phyloP scores from a whole-genome alignment of 1,140 invertebrate genomes.

The Planococcus citri region DNA sequence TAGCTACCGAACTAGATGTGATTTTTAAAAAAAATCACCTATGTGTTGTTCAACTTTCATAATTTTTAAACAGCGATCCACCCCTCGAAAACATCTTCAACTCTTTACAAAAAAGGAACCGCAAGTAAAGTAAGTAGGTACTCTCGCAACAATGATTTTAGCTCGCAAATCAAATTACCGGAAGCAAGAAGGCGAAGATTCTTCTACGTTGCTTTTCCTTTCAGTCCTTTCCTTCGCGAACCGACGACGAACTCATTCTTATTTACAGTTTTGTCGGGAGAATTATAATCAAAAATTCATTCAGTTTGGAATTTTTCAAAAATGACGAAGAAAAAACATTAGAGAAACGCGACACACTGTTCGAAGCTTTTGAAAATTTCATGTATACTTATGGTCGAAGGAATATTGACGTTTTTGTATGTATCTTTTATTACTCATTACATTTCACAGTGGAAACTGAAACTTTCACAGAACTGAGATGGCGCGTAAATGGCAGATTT shows the following conservation, averaged over 20 bases:
- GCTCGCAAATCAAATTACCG: background rate
- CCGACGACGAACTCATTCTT: background rate
- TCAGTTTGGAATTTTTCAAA: background rate
- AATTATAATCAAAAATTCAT: conserved; percentile 8
- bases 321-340: background rate
- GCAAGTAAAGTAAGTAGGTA: background rate
- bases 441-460: no score
- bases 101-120: background rate
- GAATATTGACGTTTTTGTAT: background rate
- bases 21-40: no score
- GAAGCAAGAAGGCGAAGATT: background rate
- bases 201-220: background rate
- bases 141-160: background rate
- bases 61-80: no score
- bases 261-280: background rate
- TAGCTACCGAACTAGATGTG: no score
- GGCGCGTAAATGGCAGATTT: no score
- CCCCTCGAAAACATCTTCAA: no score
- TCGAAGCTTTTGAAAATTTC: background rate
- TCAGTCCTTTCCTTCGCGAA: background rate
- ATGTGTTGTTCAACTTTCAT: no score
- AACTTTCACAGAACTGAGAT: no score
- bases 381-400: background rate
- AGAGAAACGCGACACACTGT: background rate
- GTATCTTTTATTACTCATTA: background rate